A percentile compares a stretch with the other conserved stretches of the same genome.
Conservation (phyloP, 1,140 invertebrate genomes). For the Antheraea pernyi region DNA sequence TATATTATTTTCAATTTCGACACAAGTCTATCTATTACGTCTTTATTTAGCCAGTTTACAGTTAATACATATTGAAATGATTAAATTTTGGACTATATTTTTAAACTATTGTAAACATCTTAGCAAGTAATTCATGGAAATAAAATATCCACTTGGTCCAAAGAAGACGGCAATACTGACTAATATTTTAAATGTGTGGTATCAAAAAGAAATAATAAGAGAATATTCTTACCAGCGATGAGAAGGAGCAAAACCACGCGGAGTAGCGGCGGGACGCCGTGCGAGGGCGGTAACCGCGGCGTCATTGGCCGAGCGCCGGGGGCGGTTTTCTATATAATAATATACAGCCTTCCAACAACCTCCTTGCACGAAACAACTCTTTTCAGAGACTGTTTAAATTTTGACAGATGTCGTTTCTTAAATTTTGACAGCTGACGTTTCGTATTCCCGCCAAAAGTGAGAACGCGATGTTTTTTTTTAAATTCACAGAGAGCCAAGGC, state of each 20-base stretch:
- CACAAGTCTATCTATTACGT: too few species aligned
- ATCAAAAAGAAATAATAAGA: slow-evolving; percentile 10
- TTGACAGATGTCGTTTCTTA: background rate
- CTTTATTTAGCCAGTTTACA: too few species aligned
- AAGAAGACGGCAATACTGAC: background rate
- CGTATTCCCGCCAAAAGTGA: background rate
- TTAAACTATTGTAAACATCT: too few species aligned
- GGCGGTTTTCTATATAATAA: slow-evolving; percentile 47
- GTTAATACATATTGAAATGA: too few species aligned
- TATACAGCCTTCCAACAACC: slow-evolving; percentile 40
- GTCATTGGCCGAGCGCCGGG: slow-evolving; percentile 58
- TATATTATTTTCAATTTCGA: too few species aligned
- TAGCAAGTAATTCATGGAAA: too few species aligned
- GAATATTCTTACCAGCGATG: slow-evolving; percentile 50
- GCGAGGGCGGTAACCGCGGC: slow-evolving; percentile 55
- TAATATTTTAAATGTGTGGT: background rate
- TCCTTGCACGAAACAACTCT: slow-evolving; percentile 14
- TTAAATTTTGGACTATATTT: too few species aligned
- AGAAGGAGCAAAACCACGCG: slow-evolving; percentile 47
- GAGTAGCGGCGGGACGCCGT: slow-evolving; percentile 37
- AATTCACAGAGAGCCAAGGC: background rate
- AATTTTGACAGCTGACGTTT: too few species aligned
- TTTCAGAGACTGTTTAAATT: slow-evolving; percentile 20
- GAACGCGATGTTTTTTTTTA: slow-evolving; percentile 19
- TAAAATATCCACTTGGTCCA: background rate